Percentiles rank a stretch among this genome's conserved stretches.
phyloP scores from a whole-genome alignment of 2,113 vertebrate species.

The Corythaeola cristata region DNA sequence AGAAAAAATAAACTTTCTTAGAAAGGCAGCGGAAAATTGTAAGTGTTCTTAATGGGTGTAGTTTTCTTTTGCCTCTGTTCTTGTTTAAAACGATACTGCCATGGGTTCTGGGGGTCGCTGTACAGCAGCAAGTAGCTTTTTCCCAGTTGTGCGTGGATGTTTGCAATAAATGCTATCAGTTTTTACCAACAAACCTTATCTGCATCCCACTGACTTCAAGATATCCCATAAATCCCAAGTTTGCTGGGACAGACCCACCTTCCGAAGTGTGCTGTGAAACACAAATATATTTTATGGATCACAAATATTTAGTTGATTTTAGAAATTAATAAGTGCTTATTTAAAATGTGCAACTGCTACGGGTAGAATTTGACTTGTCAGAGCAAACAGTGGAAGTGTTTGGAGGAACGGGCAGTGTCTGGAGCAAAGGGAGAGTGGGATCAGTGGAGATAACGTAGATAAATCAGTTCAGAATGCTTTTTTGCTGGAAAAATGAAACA shows the following conservation, averaged over 20 bases:
- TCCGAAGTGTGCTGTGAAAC: not conserved
- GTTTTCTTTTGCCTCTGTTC: not conserved
- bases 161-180: not conserved
- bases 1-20: not conserved
- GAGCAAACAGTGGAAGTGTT: not conserved
- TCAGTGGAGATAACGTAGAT: not conserved
- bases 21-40: not conserved
- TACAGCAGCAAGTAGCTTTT: not conserved
- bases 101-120: not conserved
- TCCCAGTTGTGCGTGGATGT: not conserved
- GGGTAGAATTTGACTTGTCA: not conserved
- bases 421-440: not conserved
- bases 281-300: not conserved
- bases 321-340: not conserved
- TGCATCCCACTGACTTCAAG: not conserved
- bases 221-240: not conserved
- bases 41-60: not conserved
- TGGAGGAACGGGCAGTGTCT: rapidly evolving
- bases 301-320: not conserved
- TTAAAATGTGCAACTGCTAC: not conserved
- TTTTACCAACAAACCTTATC: not conserved
- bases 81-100: not conserved
- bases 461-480: not conserved
- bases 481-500: not conserved
- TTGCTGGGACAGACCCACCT: not conserved